Evolutionary conservation across 2,888 invertebrate species (phyloP).

Genomic region (Polydrusus pterygomalis): DNA sequence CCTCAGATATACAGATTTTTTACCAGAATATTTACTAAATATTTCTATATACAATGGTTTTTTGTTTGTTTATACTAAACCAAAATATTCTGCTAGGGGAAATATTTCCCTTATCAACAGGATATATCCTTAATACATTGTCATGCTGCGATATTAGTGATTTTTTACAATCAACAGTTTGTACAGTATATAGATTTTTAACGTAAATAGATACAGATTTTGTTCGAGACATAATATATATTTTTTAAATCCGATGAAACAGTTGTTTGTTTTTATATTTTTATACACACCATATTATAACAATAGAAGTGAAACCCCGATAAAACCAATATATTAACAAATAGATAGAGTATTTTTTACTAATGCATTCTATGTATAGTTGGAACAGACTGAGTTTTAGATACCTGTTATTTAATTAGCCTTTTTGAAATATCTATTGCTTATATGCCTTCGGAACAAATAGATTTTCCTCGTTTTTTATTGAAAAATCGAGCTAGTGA

Average conservation of each 20-base stretch:
- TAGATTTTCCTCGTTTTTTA: not conserved
- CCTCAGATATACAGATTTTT: conserved; percentile 72
- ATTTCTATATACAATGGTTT: conserved; percentile 70
- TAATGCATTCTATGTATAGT: conserved; percentile 56
- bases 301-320: conserved; percentile 57
- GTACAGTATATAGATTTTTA: conserved; percentile 71
- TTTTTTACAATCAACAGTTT: conserved; percentile 68
- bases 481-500: too few species aligned
- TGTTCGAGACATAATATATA: conserved; percentile 52
- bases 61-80: conserved; percentile 62
- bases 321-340: conserved; percentile 58
- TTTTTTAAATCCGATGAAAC: conserved; percentile 47
- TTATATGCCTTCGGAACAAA: not conserved
- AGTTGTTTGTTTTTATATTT: conserved; percentile 50
- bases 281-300: conserved; percentile 55
- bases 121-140: conserved; percentile 51
- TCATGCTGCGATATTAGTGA: conserved; percentile 70
- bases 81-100: conserved; percentile 46
- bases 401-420: conserved; percentile 8
- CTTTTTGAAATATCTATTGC: not conserved
- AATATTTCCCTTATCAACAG: conserved; percentile 15
- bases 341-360: conserved; percentile 58
- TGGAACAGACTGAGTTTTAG: conserved; percentile 66
- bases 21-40: conserved; percentile 70
- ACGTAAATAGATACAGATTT: conserved; percentile 38